Percentiles rank a stretch among this genome's conserved stretches.
Conservation (phyloP, 2,797 vertebrate species). For the Balearica regulorum region DNA sequence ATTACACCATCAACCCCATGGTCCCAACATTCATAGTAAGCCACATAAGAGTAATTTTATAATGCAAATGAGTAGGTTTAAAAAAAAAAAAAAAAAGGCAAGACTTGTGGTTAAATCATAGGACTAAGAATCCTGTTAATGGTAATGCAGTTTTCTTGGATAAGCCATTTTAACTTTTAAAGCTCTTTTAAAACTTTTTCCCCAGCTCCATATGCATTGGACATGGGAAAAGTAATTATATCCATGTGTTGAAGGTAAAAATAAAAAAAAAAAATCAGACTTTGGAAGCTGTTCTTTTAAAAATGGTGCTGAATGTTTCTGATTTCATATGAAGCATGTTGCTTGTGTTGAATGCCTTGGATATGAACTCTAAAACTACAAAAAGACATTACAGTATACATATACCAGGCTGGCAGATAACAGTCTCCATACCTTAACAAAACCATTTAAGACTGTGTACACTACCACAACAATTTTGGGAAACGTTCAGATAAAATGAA, state of each 20-base stretch:
- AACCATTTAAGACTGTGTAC: not conserved
- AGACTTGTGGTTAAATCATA: not conserved
- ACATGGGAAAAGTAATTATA: not conserved
- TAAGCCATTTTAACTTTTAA: not conserved
- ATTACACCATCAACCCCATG: not conserved
- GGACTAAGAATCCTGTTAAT: not conserved
- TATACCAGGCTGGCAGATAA: not conserved
- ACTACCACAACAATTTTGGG: not conserved
- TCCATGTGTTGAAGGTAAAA: not conserved
- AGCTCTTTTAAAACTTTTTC: not conserved
- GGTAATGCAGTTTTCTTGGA: not conserved
- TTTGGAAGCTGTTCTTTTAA: not conserved
- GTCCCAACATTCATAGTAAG: not conserved
- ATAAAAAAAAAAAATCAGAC: not conserved
- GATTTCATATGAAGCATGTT: not conserved
- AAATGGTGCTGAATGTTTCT: not conserved
- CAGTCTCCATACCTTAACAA: not conserved
- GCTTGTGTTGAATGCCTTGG: not conserved
- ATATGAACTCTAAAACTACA: not conserved
- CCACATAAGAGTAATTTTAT: not conserved
- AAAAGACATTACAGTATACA: not conserved
- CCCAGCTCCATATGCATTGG: not conserved
- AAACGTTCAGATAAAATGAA: not conserved
- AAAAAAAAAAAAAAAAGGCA: not conserved
- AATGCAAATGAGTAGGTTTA: not conserved